A percentile compares a stretch with the other conserved stretches of the same genome.
These are phyloP conservation scores for Myathropa florea DNA, from an alignment of 2,888 invertebrate species.

Conservation along the genomic window DNA sequence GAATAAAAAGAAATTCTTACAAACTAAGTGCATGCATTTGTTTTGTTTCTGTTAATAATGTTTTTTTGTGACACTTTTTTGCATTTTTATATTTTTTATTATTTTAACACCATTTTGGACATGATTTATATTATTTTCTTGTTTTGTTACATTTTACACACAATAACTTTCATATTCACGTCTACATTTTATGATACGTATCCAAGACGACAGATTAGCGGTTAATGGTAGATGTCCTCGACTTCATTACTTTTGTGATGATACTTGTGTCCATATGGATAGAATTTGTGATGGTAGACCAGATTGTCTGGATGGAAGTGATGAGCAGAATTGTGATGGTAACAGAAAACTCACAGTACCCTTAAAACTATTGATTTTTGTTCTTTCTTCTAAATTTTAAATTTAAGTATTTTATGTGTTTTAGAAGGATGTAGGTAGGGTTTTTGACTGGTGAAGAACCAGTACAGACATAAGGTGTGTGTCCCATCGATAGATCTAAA, in stretches of 20 bases:
- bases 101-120: no score
- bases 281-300: constrained; percentile 83
- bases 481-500: no score
- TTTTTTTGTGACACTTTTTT: neutral
- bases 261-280: constrained; percentile 81
- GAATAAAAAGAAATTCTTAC: constrained; percentile 11
- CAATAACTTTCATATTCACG: neutral
- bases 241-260: constrained; percentile 76
- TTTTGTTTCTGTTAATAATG: constrained; percentile 6
- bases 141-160: neutral
- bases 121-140: no score
- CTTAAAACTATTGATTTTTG: no score
- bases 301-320: constrained; percentile 84
- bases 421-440: neutral
- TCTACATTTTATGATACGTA: constrained; percentile 4
- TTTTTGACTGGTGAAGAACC: neutral
- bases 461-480: no score
- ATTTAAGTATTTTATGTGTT: constrained; percentile 30
- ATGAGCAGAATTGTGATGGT: constrained; percentile 80
- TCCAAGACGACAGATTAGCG: constrained; percentile 52
- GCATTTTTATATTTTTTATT: neutral
- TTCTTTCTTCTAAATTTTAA: neutral
- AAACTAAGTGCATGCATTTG: neutral
- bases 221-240: constrained; percentile 69
- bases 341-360: constrained; percentile 60